A percentile compares a stretch with the other conserved stretches of the same genome.
phyloP scores from a whole-genome alignment of 2,888 invertebrate species.

The Pharmacophagus antenor region DNA sequence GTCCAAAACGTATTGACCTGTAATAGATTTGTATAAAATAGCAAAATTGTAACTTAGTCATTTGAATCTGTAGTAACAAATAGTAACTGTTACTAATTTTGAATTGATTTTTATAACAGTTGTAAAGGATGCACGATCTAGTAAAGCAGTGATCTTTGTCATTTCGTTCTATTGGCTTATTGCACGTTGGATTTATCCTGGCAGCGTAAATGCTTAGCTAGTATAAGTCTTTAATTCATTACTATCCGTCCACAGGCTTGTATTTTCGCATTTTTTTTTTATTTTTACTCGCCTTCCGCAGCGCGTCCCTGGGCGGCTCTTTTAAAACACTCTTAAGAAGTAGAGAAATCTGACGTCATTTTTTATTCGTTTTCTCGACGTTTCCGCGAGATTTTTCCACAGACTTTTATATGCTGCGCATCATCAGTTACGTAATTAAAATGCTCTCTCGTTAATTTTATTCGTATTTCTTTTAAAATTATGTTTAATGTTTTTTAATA shows the following conservation, averaged over 20 bases:
- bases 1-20: too few relatives aligned
- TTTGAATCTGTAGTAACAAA: too few relatives aligned
- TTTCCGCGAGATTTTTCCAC: conserved; percentile 18
- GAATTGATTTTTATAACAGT: too few relatives aligned
- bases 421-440: conserved; percentile 19
- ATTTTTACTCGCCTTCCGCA: conserved; percentile 18
- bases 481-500: too few relatives aligned
- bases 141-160: neutral
- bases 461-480: neutral
- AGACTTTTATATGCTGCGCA: conserved; percentile 5
- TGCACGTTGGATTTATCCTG: conserved; percentile 5
- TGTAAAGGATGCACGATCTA: neutral
- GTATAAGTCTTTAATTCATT: conserved; percentile 28
- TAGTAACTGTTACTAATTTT: too few relatives aligned
- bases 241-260: conserved; percentile 22
- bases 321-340: conserved; percentile 28
- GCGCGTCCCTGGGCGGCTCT: conserved; percentile 24
- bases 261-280: conserved; percentile 15
- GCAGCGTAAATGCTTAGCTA: conserved; percentile 8
- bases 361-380: conserved; percentile 11
- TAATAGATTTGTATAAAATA: too few relatives aligned
- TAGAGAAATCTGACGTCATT: conserved; percentile 21
- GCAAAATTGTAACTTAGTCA: too few relatives aligned
- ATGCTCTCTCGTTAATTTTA: neutral
- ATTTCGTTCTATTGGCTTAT: neutral